These are phyloP conservation scores for Cebidichthys violaceus DNA, from an alignment of 2,113 vertebrate genomes.

Conservation along the genomic window DNA sequence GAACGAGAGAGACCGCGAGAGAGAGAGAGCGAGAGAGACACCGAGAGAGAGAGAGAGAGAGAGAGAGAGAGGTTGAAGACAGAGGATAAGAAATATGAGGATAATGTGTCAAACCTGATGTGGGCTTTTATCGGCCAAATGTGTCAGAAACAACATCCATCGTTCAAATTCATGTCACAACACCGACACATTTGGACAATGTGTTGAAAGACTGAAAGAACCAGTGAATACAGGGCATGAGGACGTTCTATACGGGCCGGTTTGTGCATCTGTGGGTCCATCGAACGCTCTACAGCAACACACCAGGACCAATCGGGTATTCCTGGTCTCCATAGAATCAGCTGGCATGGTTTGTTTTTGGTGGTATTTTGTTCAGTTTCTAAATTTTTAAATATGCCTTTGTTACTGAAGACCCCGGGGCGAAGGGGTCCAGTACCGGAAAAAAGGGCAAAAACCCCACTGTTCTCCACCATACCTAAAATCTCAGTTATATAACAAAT, in stretches of 20 bases:
- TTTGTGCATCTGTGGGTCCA: background rate
- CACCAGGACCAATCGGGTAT: background rate
- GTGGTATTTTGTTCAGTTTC: too few species aligned
- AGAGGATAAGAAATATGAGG: background rate
- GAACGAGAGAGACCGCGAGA: too few species aligned
- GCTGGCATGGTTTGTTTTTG: too few species aligned
- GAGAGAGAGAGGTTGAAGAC: background rate
- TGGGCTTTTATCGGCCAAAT: background rate
- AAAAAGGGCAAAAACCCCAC: too few species aligned
- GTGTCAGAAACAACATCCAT: background rate
- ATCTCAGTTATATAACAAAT: too few species aligned
- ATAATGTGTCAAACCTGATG: constrained; percentile 19
- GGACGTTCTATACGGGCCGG: background rate
- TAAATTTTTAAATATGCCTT: too few species aligned
- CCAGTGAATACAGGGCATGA: background rate
- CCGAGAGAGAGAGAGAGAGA: too few species aligned
- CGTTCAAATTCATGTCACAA: background rate
- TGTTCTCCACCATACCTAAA: too few species aligned
- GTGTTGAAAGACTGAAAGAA: background rate
- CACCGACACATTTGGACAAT: background rate
- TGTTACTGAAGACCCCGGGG: too few species aligned
- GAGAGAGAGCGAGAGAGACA: too few species aligned
- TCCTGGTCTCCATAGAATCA: background rate
- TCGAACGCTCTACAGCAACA: background rate
- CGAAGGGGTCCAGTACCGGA: too few species aligned